Conservation (phyloP, 2,888 invertebrate genomes). For the Melitaea athalia region DNA sequence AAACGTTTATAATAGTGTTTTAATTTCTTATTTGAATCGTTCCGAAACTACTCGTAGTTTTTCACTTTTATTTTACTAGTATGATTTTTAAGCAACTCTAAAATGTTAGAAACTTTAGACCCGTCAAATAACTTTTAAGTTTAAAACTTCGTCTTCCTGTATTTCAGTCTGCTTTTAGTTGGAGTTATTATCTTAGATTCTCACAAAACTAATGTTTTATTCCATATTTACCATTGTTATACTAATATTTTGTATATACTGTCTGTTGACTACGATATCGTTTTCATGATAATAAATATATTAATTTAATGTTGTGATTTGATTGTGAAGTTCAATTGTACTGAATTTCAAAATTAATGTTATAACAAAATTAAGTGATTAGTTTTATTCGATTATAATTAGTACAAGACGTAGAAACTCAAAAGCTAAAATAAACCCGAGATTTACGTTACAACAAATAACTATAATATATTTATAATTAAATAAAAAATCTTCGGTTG, state of each 20-base stretch:
- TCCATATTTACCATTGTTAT: background rate
- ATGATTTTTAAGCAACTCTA: background rate
- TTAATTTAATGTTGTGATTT: no score
- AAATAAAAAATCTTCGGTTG: no score
- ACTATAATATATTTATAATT: no score
- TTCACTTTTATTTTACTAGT: background rate
- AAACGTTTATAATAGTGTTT: background rate
- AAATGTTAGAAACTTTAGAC: constrained; percentile 1
- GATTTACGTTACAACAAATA: no score
- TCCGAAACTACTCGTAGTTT: background rate
- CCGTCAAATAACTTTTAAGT: background rate
- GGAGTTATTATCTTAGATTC: background rate
- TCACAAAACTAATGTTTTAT: background rate
- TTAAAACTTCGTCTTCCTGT: background rate
- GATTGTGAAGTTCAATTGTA: no score
- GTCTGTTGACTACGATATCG: no score
- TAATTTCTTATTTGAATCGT: background rate
- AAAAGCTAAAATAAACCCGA: no score
- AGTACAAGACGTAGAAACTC: no score
- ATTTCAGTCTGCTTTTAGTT: background rate
- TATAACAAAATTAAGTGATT: no score
- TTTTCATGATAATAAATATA: no score
- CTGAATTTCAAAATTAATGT: no score
- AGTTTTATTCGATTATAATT: no score
- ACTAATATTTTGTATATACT: background rate